These are phyloP conservation scores for Cryptocephalus primarius DNA, from an alignment of 2,888 invertebrate genomes.

Conservation along the genomic window DNA sequence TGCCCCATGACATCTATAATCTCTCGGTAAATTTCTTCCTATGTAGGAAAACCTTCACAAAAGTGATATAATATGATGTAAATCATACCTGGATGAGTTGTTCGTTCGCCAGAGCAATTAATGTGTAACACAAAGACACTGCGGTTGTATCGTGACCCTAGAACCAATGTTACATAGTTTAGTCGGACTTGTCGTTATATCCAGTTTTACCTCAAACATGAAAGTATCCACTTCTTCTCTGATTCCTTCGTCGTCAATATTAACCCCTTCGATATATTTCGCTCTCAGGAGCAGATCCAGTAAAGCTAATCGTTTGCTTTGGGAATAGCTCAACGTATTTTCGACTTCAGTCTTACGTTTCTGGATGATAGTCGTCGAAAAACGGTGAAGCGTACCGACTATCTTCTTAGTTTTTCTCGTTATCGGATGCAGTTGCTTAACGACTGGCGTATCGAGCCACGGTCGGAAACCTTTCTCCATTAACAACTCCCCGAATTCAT, in stretches of 20 bases:
- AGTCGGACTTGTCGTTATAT: too few species aligned
- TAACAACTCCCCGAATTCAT: constrained; percentile 7
- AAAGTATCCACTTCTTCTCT: constrained; percentile 53
- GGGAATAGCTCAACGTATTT: constrained; percentile 3
- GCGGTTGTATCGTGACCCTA: too few species aligned
- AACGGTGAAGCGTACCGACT: constrained; percentile 6
- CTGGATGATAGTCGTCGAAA: constrained; percentile 9
- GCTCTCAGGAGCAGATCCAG: constrained; percentile 44
- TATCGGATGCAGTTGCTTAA: neutral
- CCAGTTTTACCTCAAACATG: constrained; percentile 40
- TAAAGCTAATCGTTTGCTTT: constrained; percentile 39
- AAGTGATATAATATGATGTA: too few species aligned
- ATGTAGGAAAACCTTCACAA: too few species aligned
- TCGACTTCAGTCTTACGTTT: constrained; percentile 6
- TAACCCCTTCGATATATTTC: constrained; percentile 36
- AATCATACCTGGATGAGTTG: neutral
- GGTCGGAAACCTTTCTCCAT: constrained; percentile 6
- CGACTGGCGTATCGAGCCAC: constrained; percentile 6
- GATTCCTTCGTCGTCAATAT: constrained; percentile 42
- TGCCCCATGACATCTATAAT: constrained; percentile 7
- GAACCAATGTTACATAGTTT: too few species aligned
- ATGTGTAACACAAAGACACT: too few species aligned
- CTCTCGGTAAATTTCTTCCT: constrained; percentile 8
- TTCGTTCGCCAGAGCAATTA: neutral
- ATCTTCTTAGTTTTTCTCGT: constrained; percentile 1